Evolutionary conservation across 2,888 invertebrate genomes (phyloP), one percentile per base, ranked within the genome.

Genomic region (Saturnia pavonia): DNA sequence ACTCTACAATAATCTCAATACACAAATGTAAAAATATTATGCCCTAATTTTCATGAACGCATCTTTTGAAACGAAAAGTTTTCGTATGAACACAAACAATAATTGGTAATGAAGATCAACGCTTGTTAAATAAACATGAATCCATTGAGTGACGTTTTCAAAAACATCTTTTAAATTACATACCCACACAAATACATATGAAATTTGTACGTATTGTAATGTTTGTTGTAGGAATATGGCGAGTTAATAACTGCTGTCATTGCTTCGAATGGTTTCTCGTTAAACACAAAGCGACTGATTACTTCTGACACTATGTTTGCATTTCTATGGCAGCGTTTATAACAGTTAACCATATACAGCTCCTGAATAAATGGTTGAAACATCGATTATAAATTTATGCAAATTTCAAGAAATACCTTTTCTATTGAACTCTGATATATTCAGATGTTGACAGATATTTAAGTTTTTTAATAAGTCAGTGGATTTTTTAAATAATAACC

Each of bases 241-340:
- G 27, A 25, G 57, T 27, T 60, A 60, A 60, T 60, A 60, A 60
- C 25, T 27, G 57, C 12, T 60, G 57, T 60, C 57, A 27, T 27
- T 60, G 27, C 25, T 19, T 60, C 57, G 57, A 60, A 27, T 60
- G 57, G 57, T 14, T 27, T 27, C 57, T 60, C 57, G 57, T 60
- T 54, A 27, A 60, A 27, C 27, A 60, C 57, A 60, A 60, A 60
- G 57, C 57, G 57, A 7, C 57, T 60, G 57, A 60, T 60, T 60
- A 27, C 57, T 60, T 60, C 57, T 60, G 57, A 60, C 57, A 27
- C 25, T 57, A 3, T 25, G 57, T 60, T 60, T 60, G 57, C 19
- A 60, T 27, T 60, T 60, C 6, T 27, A 60, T 60, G 27, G 27
- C 27, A 60, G 27, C 27, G 14, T 60, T 22, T 6, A 11, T 60